These are phyloP conservation scores for Neodiprion fabricii DNA, from an alignment of 1,140 invertebrate species.

Conservation along the genomic window DNA sequence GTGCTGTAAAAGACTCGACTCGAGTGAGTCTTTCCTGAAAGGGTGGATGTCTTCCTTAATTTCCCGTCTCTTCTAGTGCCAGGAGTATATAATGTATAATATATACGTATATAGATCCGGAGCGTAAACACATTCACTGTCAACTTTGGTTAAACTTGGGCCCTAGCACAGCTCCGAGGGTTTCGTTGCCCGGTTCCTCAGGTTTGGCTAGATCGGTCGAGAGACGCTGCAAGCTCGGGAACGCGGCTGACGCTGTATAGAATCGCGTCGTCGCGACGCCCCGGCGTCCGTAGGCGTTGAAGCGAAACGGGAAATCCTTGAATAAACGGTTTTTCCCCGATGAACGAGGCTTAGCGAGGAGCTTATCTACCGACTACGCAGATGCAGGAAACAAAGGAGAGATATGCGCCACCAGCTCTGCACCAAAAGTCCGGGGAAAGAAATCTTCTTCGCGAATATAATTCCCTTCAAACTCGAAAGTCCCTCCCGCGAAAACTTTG, in stretches of 20 bases:
- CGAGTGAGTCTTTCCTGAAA: no score
- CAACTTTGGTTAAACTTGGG: not conserved
- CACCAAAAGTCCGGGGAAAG: no score
- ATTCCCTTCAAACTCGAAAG: no score
- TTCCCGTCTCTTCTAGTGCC: not conserved
- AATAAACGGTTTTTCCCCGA: conserved; percentile 44
- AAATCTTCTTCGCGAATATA: no score
- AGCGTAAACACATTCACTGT: conserved; percentile 7
- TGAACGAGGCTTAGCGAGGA: conserved; percentile 38
- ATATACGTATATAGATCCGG: not conserved
- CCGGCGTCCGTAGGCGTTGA: conserved; percentile 26
- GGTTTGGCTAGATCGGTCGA: not conserved
- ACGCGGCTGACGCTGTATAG: not conserved
- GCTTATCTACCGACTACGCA: conserved; percentile 36
- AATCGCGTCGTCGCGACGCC: no score
- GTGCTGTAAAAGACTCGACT: no score
- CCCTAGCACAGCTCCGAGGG: not conserved
- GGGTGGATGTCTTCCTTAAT: not conserved
- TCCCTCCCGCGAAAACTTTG: no score
- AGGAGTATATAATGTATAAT: no score
- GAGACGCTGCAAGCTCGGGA: not conserved
- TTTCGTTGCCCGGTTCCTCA: not conserved
- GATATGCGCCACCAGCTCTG: not conserved
- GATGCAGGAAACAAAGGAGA: conserved; percentile 7
- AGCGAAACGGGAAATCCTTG: conserved; percentile 42